Evolutionary conservation across 1,140 invertebrate species (phyloP).

Genomic region (Solen grandis): DNA sequence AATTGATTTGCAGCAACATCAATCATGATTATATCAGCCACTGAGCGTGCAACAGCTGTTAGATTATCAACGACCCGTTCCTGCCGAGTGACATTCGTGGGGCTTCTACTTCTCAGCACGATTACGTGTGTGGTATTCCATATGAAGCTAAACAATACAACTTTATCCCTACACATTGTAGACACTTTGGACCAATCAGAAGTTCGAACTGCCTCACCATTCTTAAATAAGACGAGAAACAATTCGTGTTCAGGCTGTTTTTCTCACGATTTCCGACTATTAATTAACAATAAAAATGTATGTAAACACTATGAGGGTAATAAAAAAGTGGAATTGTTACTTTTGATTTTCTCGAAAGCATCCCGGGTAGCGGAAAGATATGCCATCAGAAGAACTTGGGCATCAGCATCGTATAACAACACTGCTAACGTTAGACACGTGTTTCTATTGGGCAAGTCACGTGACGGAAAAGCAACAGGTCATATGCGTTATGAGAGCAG

Average conservation of each 20-base stretch:
- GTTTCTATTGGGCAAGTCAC: constrained; percentile 53
- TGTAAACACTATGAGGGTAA: neutral
- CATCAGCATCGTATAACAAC: constrained; percentile 20
- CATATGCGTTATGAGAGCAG: constrained; percentile 47
- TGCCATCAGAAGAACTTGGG: constrained; percentile 44
- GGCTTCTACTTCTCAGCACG: too few relatives aligned
- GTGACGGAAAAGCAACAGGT: constrained; percentile 2
- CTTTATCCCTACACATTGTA: too few relatives aligned
- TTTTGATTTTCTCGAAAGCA: neutral
- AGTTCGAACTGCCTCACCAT: too few relatives aligned
- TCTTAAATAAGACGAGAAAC: neutral
- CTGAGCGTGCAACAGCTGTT: too few relatives aligned
- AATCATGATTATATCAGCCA: too few relatives aligned
- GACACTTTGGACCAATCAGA: too few relatives aligned
- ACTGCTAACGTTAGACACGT: constrained; percentile 32
- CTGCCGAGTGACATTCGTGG: too few relatives aligned
- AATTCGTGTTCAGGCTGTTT: constrained; percentile 1
- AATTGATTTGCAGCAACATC: too few relatives aligned
- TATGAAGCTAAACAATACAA: too few relatives aligned
- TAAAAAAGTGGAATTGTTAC: neutral
- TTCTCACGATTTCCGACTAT: neutral
- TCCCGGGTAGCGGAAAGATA: constrained; percentile 1
- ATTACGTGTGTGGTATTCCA: too few relatives aligned
- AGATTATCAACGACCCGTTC: too few relatives aligned
- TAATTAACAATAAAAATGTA: neutral